Evolutionary conservation across 2,797 vertebrate genomes (phyloP).

Genomic region (Prunella strophiata): DNA sequence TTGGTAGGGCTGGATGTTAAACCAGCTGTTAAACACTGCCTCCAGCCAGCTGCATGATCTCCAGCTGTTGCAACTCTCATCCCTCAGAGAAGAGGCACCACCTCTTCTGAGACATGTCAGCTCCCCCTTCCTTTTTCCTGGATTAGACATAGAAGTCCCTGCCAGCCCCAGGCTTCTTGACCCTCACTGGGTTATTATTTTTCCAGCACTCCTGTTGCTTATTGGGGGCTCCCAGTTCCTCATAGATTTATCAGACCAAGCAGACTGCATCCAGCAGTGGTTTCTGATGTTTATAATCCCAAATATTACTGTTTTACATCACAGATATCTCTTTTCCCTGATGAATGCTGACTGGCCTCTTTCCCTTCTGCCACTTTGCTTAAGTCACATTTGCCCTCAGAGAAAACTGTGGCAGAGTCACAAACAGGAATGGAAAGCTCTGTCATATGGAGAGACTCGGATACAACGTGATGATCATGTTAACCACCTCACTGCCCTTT

Average conservation of each 20-base stretch:
- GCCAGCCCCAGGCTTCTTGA: background rate
- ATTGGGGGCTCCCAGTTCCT: background rate
- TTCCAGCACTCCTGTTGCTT: background rate
- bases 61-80: background rate
- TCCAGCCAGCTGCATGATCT: background rate
- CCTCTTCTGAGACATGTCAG: background rate
- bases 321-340: background rate
- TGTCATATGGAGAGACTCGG: background rate
- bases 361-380: slow-evolving; percentile 45
- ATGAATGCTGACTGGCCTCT: slow-evolving; percentile 29
- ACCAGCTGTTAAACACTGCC: background rate
- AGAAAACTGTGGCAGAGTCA: background rate
- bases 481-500: background rate
- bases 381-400: slow-evolving; percentile 43
- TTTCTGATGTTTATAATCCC: background rate
- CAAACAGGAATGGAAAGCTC: background rate
- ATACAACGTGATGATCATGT: background rate
- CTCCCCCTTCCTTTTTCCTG: background rate
- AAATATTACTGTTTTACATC: background rate
- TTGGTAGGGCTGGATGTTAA: background rate
- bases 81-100: background rate
- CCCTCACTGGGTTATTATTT: background rate
- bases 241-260: background rate
- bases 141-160: background rate
- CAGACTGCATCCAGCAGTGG: background rate